Conservation (phyloP, 2,113 vertebrate genomes). For the Odocoileus virginianus region DNA sequence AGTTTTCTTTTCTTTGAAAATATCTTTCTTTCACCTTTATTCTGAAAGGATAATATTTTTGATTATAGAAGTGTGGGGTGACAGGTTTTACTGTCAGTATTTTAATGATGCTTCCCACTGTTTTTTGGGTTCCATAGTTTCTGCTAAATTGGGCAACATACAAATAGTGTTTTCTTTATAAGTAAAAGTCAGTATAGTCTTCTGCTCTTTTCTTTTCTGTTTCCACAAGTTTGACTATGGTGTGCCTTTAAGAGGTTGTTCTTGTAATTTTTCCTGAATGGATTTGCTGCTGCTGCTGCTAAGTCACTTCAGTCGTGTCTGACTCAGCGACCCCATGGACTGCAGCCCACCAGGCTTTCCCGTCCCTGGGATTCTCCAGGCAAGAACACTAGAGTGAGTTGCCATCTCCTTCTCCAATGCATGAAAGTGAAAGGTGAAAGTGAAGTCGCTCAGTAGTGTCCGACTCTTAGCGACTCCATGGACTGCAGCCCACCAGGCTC, state of each 20-base stretch:
- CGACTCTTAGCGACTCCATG: no score
- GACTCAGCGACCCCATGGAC: no score
- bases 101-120: background rate
- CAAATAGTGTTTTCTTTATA: background rate
- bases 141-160: background rate
- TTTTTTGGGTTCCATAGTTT: background rate
- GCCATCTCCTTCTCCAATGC: no score
- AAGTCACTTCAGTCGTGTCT: no score
- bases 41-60: background rate
- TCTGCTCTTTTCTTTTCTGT: background rate
- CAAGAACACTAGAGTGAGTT: no score
- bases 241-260: background rate
- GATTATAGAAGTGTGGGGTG: background rate
- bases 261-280: background rate
- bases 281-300: background rate
- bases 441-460: no score
- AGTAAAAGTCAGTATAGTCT: background rate
- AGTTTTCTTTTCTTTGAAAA: background rate
- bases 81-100: background rate
- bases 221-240: background rate
- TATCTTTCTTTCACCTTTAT: background rate
- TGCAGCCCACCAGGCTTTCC: no score
- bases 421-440: no score
- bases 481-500: no score
- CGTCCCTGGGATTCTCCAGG: no score